Evolutionary conservation across 2,113 vertebrate species (phyloP), one percentile per base, ranked within the genome.

Genomic region (Athene cunicularia): DNA sequence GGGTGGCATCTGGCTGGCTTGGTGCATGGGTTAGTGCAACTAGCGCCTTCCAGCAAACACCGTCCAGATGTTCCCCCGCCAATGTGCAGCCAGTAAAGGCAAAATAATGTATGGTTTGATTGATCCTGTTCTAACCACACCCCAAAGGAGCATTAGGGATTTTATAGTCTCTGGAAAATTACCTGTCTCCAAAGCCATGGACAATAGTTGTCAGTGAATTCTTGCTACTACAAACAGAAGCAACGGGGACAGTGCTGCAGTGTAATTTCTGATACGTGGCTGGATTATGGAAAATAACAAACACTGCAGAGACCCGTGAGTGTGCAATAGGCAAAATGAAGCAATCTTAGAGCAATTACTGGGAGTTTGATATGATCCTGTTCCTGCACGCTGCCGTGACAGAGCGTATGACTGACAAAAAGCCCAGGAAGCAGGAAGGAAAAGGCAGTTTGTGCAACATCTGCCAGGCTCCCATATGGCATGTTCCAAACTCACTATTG

Each of bases 381-480:
- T 4, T 85, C 77, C 94, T 47, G 66, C 62, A n/a, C 0, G 1
- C 33, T 86, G 73, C 91, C 24, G 7, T 18, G 79, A 55, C 43
- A 73, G 50, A 81, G 32, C 2, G 1, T 20, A 21, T 6, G 41
- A 33, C 62, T 75, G 91, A 77, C 15, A 23, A 90, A 90, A 87
- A 97, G 80, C 63, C 56, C 73, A 43, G 68, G 79, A 92, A 92
- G 85, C 75, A 95, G 89, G 94, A 93, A 94, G 94, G 97, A 96
- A 97, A 96, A 94, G 41, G 81, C 91, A 47, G 72, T 72, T 93
- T 95, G 70, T 93, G 91, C 70, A 97, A 91, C 94, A 96, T 97
- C 93, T 95, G 93, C 93, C 91, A 90, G 84, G 89, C 74, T 93
- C 81, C 77, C 95, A 95, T 85, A 95, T 88, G 91, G 93, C 91